Conservation (phyloP, 2,113 vertebrate genomes). For the Malurus alboscapulatus region DNA sequence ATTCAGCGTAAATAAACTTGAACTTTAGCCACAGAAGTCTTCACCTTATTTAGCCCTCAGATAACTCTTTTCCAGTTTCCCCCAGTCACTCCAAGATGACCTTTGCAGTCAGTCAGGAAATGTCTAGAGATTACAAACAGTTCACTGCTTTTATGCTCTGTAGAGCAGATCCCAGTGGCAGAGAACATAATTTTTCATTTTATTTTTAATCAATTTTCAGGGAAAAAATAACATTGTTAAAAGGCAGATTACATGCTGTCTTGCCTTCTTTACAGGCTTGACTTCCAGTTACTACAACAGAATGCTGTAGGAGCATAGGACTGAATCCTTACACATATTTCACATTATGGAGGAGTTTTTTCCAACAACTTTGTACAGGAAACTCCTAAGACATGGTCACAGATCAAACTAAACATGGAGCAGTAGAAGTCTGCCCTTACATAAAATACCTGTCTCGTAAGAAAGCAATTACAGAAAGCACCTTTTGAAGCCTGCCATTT, state of each 20-base stretch:
- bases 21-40: constrained; percentile 15
- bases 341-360: neutral
- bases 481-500: neutral
- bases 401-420: neutral
- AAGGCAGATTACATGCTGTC: neutral
- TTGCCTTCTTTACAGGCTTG: neutral
- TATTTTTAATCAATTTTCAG: neutral
- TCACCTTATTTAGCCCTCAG: constrained; percentile 18
- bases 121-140: neutral
- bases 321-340: neutral
- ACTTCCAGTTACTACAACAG: neutral
- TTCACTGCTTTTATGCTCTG: neutral
- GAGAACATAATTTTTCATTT: neutral
- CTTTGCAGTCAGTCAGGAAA: constrained; percentile 29
- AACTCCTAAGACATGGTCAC: neutral
- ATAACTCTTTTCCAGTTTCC: neutral
- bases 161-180: neutral
- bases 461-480: neutral
- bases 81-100: neutral
- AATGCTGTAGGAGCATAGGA: neutral
- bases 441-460: neutral
- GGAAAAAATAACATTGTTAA: neutral
- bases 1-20: constrained; percentile 23
- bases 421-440: neutral
- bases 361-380: neutral